A percentile compares a stretch with the other conserved stretches of the same genome.
These are phyloP conservation scores for Stichodactyla mertensii DNA, from an alignment of 64 coral and sea anemone species.

Conservation along the genomic window DNA sequence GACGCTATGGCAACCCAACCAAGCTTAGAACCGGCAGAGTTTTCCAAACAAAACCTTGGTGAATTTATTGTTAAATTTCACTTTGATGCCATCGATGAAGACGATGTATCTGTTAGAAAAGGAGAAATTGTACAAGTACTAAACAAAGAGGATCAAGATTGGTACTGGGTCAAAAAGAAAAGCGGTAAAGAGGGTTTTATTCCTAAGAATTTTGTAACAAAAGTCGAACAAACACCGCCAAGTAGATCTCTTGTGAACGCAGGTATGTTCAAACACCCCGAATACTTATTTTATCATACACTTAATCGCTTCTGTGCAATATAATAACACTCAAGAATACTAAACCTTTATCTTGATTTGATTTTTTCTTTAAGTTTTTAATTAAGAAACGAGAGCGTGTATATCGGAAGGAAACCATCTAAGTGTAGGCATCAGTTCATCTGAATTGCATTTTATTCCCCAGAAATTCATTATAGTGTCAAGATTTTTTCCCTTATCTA, in stretches of 20 bases:
- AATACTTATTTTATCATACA: neutral
- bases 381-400: neutral
- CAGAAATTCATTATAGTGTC: neutral
- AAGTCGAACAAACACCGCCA: neutral
- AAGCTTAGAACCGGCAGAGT: constrained; percentile 33
- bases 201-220: constrained; percentile 74
- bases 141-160: constrained; percentile 93
- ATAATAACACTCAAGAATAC: neutral
- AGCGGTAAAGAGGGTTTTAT: constrained; percentile 76
- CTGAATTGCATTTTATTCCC: neutral
- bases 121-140: constrained; percentile 73
- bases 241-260: neutral
- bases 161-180: constrained; percentile 80
- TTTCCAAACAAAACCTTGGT: constrained; percentile 77
- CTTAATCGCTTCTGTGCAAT: neutral
- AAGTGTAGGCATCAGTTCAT: neutral
- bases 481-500: neutral
- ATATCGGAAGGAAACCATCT: neutral
- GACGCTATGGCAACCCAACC: constrained; percentile 14
- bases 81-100: constrained; percentile 78
- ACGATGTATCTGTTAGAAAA: constrained; percentile 71
- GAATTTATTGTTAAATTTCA: constrained; percentile 76
- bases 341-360: neutral
- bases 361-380: neutral
- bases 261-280: neutral